These are phyloP conservation scores for Gobio gobio DNA, from an alignment of 2,113 vertebrate genomes.

Conservation along the genomic window DNA sequence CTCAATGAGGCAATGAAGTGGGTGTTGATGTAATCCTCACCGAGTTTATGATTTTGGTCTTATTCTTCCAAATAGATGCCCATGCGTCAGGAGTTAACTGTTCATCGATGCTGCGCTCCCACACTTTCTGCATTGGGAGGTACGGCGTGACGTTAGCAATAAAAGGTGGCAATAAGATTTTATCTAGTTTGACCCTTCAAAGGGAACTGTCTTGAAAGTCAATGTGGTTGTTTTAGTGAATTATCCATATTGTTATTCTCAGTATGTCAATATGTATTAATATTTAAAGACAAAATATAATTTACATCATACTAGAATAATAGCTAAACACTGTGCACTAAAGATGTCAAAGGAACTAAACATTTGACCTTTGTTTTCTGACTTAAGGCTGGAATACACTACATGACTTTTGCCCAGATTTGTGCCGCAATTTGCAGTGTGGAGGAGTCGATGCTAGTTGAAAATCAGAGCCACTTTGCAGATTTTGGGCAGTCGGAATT, in stretches of 20 bases:
- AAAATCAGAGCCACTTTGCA: too few species aligned
- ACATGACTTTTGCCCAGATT: background rate
- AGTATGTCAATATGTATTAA: background rate
- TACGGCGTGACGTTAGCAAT: slow-evolving; percentile 12
- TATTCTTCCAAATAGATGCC: slow-evolving; percentile 81
- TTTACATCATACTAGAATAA: background rate
- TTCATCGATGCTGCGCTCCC: slow-evolving; percentile 78
- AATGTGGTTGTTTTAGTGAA: background rate
- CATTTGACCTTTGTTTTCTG: background rate
- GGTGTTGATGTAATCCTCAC: slow-evolving; percentile 65
- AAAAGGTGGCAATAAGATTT: background rate
- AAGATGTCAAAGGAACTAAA: background rate
- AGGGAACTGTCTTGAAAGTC: background rate
- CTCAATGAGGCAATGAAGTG: slow-evolving; percentile 42
- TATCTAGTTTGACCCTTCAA: background rate
- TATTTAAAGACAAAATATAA: background rate
- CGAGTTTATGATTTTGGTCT: slow-evolving; percentile 76
- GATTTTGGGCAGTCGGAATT: too few species aligned
- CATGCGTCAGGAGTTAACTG: slow-evolving; percentile 78
- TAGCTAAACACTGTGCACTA: background rate
- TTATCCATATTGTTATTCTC: background rate
- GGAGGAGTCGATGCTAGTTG: background rate
- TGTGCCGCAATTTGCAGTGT: background rate
- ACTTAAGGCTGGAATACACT: background rate
- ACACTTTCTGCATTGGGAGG: slow-evolving; percentile 73